Base-by-base conservation (phyloP, 2,888 invertebrate genomes). In the Steinernema scapterisci region DNA sequence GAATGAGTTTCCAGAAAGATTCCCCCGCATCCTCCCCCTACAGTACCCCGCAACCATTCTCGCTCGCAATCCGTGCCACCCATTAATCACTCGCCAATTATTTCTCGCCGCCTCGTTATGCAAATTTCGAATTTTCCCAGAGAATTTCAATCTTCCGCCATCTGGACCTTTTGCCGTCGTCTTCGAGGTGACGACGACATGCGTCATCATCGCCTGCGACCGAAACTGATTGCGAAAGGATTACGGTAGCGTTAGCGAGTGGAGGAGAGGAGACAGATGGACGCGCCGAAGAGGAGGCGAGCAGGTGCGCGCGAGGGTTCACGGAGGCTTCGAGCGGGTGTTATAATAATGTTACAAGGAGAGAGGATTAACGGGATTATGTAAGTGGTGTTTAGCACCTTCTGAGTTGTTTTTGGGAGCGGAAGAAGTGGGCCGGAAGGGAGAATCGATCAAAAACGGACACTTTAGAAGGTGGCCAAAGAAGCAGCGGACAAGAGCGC, bases 281-380 rank as follows among this genome's bases (percentile, higher is more conserved):
- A 23, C 25, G 25, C 31, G 63, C n/a, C 16, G 31, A 27, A 63
- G 63, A 27, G 63, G 31, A 31, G 9, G 38, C 27, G 25, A 31
- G 63, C 63, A 63, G 63, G 63, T 63, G 63, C 16, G 19, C 9
- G 63, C 63, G n/a, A 63, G 16, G 16, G 25, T 52, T 23, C 52
- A 52, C 21, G 21, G 21, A n/a, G 54, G 13, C 11, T 54, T 21
- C 16, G 63, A 25, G 13, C 16, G 19, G 23, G 63, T 63, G 63
- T 63, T 63, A 63, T 63, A 25, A 63, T 63, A n/a, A 63, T 63
- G 63, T 63, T 63, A 63, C 63, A 63, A 21, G 52, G 52, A n/a
- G 21, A n/a, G 25, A 31, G 63, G 63, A 63, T 63, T 63, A 63
- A 23, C 19, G 23, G 63, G 63, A 63, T 63, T 63, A 63, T 63